Evolutionary conservation across 2,888 invertebrate genomes (phyloP).

Genomic region (Andrena flavipes): DNA sequence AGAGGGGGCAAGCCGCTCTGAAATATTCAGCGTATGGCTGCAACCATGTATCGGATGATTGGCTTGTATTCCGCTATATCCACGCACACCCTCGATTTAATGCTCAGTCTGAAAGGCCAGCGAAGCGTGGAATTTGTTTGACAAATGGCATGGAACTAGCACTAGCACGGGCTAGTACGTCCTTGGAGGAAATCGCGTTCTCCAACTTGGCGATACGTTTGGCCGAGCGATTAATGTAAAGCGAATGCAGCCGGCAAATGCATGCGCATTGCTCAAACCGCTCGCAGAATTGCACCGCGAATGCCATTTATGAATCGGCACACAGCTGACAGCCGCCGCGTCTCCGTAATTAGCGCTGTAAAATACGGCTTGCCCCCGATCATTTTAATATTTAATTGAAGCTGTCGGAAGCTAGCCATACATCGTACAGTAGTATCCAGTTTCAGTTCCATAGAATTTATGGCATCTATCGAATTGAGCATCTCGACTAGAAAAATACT

Average conservation of each 20-base stretch:
- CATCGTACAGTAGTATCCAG: neutral
- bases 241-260: slow-evolving; percentile 30
- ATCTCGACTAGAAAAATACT: neutral
- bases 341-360: slow-evolving; percentile 12
- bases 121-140: slow-evolving; percentile 66
- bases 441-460: neutral
- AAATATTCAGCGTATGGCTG: slow-evolving; percentile 19
- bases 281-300: slow-evolving; percentile 15
- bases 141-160: slow-evolving; percentile 64
- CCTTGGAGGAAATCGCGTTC: slow-evolving; percentile 64
- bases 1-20: slow-evolving; percentile 15
- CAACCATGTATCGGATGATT: slow-evolving; percentile 33
- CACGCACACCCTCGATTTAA: slow-evolving; percentile 56
- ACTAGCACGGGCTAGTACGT: slow-evolving; percentile 53
- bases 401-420: neutral
- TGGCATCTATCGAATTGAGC: neutral
- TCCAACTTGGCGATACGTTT: slow-evolving; percentile 63
- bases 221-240: slow-evolving; percentile 55
- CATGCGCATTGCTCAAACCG: slow-evolving; percentile 29
- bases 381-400: slow-evolving; percentile 27
- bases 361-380: neutral
- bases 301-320: slow-evolving; percentile 38
- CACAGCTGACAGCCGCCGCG: slow-evolving; percentile 22
- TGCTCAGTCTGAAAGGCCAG: slow-evolving; percentile 55
- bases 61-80: slow-evolving; percentile 26